Percentiles rank a stretch among this genome's conserved stretches.
Conservation (phyloP, 2,797 vertebrate genomes). For the Psittacula echo region DNA sequence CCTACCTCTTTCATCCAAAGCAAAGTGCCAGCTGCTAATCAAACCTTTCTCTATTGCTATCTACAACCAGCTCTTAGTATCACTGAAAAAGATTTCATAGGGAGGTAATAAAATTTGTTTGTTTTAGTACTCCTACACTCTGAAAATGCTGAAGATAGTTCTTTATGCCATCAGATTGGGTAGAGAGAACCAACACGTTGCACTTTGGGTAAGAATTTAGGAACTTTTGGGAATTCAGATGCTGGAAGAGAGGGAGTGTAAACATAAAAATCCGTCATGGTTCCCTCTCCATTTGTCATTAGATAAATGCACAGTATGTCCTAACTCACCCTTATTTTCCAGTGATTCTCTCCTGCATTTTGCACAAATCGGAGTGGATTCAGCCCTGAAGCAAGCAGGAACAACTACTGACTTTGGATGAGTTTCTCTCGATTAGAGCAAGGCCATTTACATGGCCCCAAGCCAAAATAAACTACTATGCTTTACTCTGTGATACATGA, state of each 20-base stretch:
- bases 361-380: background rate
- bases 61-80: background rate
- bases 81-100: background rate
- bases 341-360: constrained; percentile 9
- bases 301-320: background rate
- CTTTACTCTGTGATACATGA: constrained; percentile 16
- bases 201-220: background rate
- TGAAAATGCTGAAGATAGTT: background rate
- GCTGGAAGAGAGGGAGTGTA: background rate
- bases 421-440: background rate
- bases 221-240: background rate
- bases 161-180: background rate
- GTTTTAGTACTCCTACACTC: background rate
- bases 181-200: background rate
- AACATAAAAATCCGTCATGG: background rate
- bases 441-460: background rate
- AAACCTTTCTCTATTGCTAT: background rate
- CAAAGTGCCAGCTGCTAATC: background rate
- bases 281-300: background rate
- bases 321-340: constrained; percentile 24
- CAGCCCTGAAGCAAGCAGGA: constrained; percentile 1
- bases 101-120: background rate
- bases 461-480: constrained; percentile 55
- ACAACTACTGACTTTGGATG: constrained; percentile 8
- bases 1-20: background rate